Conservation (phyloP, 2,113 vertebrate genomes). For the Thalassoma bifasciatum region DNA sequence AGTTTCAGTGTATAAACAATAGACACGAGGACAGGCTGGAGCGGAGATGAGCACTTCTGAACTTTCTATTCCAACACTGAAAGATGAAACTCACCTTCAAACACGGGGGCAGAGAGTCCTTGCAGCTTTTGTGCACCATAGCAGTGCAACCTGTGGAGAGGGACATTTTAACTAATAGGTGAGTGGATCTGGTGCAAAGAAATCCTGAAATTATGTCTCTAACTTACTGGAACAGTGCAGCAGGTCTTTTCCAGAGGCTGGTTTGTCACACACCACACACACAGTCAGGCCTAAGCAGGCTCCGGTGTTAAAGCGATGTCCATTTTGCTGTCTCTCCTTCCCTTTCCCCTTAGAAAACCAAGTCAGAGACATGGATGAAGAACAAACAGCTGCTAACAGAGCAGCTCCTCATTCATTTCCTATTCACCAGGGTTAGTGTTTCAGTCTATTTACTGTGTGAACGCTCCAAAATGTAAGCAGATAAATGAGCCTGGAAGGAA, state of each 20-base stretch:
- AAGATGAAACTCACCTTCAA: constrained; percentile 83
- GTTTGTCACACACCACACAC: constrained; percentile 91
- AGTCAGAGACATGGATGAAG: constrained; percentile 56
- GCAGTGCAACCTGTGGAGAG: constrained; percentile 87
- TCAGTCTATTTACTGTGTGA: constrained; percentile 16
- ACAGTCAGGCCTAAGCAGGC: constrained; percentile 84
- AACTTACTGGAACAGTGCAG: constrained; percentile 92
- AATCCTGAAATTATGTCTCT: not conserved
- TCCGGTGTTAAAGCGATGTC: constrained; percentile 88
- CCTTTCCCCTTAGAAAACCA: constrained; percentile 87
- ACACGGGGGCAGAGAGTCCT: constrained; percentile 86
- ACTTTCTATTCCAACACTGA: not conserved
- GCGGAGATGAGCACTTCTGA: not conserved
- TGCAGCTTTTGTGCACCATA: constrained; percentile 90
- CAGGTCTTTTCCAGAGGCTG: constrained; percentile 88
- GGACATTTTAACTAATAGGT: not conserved
- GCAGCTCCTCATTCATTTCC: not conserved
- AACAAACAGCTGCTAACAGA: not conserved
- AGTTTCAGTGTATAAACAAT: constrained; percentile 23
- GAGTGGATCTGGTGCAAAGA: not conserved
- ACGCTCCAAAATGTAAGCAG: constrained; percentile 10
- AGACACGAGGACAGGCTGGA: not conserved
- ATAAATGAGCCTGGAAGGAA: constrained; percentile 23
- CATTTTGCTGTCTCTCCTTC: constrained; percentile 87
- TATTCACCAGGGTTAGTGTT: not conserved